Base-by-base conservation (phyloP, 2,797 vertebrate genomes). In the Prionace glauca region DNA sequence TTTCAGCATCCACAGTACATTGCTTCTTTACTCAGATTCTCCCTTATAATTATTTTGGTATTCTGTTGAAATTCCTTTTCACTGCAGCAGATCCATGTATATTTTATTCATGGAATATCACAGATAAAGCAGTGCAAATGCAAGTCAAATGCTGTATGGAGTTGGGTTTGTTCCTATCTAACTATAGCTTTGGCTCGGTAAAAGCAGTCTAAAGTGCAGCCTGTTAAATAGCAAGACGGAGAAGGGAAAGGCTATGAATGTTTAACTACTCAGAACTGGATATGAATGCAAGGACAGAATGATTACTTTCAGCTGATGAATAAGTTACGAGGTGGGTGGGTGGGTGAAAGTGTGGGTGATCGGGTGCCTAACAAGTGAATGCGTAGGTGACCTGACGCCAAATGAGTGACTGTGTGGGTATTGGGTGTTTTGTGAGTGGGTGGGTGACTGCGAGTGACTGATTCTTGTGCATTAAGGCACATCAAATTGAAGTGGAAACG, bases 391-490 rank as follows among this genome's bases (percentile, higher is more conserved):
- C 60, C 88, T 65, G 60, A 36, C 65, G 88, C 56, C 32, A 18
- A 36, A 32, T 65, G 56, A 91, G 60, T 91, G 16, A 91, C 60
- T 36, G 88, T 45, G 36, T 65, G 2, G 90, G n/a, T 65, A 36
- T 24, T 69, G n/a, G 62, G 62, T 8, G 32, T 36, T 69, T 69
- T 69, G 22, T 36, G 20, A 92, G 65, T 69, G n/a, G 41, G 65
- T 92, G 32, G 65, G 62, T 67, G 90, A 41, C n/a, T 92, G 62
- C 65, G 32, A 92, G 65, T 92, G 90, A 92, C n/a, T 92, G 90
- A 41, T 92, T 92, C n/a, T 92, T n/a, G 20, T 92, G 32, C 90
- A 62, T 12, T 90, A 65, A 90, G 62, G 29, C 12, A 92, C 36
- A 92, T 92, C 62, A 36, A 50, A 36, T 92, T 92, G 67, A 67